A percentile compares a stretch with the other conserved stretches of the same genome.
phyloP scores from a whole-genome alignment of 2,797 vertebrate genomes.

The Mormyrus hasselquistii region DNA sequence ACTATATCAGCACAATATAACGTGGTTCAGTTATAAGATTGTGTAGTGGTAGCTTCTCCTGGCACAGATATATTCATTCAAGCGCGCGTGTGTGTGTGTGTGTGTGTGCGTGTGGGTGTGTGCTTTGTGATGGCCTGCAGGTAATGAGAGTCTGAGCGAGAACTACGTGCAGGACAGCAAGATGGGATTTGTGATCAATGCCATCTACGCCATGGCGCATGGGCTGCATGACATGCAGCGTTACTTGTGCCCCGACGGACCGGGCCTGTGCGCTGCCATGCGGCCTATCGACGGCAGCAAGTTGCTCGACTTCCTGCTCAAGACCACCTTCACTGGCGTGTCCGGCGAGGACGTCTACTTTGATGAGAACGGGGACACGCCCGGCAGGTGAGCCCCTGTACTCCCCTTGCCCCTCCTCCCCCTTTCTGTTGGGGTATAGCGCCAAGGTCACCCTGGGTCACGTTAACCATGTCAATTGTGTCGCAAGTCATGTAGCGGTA shows the following conservation, averaged over 20 bases:
- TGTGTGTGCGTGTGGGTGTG: constrained; percentile 5
- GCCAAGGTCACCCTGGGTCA: background rate
- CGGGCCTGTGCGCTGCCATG: constrained; percentile 94
- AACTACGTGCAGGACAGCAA: constrained; percentile 98
- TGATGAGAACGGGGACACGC: constrained; percentile 93
- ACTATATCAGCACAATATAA: constrained; percentile 30
- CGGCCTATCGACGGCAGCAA: constrained; percentile 93
- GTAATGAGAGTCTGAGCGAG: constrained; percentile 90
- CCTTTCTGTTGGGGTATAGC: background rate
- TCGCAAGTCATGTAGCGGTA: background rate
- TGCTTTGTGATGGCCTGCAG: constrained; percentile 50
- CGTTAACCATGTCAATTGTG: background rate
- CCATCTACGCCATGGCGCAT: constrained; percentile 96
- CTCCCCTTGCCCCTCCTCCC: background rate
- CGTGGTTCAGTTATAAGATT: background rate
- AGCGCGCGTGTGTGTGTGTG: background rate
- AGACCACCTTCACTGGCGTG: constrained; percentile 85
- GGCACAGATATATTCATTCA: background rate
- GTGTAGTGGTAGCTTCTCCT: background rate
- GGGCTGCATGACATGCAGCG: constrained; percentile 93
- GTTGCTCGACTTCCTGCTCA: constrained; percentile 88
- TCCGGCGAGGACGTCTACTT: constrained; percentile 97
- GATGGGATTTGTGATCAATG: constrained; percentile 99
- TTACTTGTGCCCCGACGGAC: constrained; percentile 73
- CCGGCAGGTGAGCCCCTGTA: constrained; percentile 79